Base-by-base conservation (phyloP, 1,140 invertebrate genomes). In the Megalonaias nervosa region DNA sequence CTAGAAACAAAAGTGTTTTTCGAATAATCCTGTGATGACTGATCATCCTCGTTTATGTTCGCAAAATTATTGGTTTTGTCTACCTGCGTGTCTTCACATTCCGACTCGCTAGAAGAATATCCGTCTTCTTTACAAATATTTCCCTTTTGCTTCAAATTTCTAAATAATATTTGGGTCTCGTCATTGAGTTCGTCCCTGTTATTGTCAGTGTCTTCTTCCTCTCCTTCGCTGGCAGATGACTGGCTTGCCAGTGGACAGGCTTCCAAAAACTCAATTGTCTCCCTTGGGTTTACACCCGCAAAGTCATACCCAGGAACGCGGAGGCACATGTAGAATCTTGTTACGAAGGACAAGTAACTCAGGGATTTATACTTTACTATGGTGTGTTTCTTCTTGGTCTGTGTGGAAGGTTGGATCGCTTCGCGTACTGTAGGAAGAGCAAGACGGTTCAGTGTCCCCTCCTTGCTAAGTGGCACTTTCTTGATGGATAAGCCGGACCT, bases 291-390 rank as follows among this genome's bases (percentile, higher is more conserved):
- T 16, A 81, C 71, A 17, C 77, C 81, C 1, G 81, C 74, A 0
- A 82, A 65, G 19, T 85, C 77, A 14, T 83, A 67, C 14, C 82
- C 74, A 16, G 84, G 82, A 14, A 82, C 71, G 26, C 79, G 71
- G 1, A 77, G 68, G n/a, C 75, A 72, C 2, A 84, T 64, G 19
- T 82, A 67, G 72, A 79, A 86, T 64, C 85, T 80, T 6, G 85
- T 86, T 1, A 88, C 86, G 74, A 88, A 84, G 1, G 86, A 85
- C 62, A 86, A 59, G 61, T 84, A 74, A 60, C 79, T 82, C 60
- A 85, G n/a, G 0, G 86, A 84, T 58, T 75, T 82, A 48, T 81
- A 75, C 67, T 79, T 83, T 6, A 71, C 67, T 11, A 66, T 38
- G 15, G 64, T 68, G n/a, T 72, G 57, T 57, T 64, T 67, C 65